A percentile compares a stretch with the other conserved stretches of the same genome.
These are phyloP conservation scores for Piaya cayana DNA, from an alignment of 2,113 vertebrate species.

Conservation along the genomic window DNA sequence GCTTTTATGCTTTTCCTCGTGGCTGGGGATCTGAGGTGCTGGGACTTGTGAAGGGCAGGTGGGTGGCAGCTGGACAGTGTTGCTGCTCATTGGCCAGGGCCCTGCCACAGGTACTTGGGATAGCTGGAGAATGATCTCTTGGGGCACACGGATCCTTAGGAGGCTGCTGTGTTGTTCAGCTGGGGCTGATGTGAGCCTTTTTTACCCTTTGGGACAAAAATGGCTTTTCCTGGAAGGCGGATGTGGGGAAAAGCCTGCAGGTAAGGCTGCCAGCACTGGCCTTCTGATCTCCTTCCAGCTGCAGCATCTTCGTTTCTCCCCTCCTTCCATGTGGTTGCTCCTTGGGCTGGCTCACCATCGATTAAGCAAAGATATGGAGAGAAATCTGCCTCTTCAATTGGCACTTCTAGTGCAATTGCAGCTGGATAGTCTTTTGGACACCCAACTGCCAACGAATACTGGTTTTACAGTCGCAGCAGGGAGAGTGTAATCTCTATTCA, in stretches of 20 bases:
- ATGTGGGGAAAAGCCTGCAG: neutral
- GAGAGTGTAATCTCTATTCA: neutral
- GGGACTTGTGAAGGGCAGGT: neutral
- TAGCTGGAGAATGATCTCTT: neutral
- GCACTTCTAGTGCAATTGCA: neutral
- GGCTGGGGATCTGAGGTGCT: neutral
- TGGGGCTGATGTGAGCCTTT: neutral
- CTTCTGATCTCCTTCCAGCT: neutral
- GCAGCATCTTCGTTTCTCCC: neutral
- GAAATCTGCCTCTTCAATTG: neutral
- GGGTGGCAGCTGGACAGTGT: neutral
- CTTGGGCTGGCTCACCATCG: neutral
- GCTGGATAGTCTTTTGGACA: rapidly evolving
- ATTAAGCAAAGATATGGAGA: rapidly evolving
- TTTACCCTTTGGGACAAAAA: neutral
- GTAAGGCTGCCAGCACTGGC: neutral
- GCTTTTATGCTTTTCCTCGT: neutral
- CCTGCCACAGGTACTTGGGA: rapidly evolving
- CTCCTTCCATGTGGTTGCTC: rapidly evolving
- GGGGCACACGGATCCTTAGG: neutral
- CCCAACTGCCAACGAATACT: neutral
- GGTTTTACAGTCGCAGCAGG: neutral
- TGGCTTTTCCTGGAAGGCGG: neutral
- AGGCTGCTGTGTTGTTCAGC: neutral
- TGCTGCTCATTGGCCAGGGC: neutral